These are phyloP conservation scores for Trinectes maculatus DNA, from an alignment of 2,113 vertebrate species.

Conservation along the genomic window DNA sequence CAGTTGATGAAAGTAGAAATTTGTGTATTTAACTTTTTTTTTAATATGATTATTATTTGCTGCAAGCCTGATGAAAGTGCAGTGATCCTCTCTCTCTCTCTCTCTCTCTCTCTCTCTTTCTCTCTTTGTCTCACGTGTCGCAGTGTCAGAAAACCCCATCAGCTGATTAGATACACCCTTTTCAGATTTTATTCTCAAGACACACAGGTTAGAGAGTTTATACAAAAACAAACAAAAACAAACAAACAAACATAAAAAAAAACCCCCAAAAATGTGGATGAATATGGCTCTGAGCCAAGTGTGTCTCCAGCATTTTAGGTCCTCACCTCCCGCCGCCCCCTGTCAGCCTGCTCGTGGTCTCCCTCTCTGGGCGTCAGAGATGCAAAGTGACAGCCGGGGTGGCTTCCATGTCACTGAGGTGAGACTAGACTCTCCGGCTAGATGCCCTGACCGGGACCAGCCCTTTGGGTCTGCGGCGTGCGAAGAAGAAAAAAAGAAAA, in stretches of 20 bases:
- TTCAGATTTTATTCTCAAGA: conserved; percentile 23
- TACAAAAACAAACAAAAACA: conserved; percentile 4
- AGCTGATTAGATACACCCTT: conserved; percentile 5
- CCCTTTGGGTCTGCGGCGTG: conserved; percentile 73
- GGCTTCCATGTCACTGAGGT: conserved; percentile 79
- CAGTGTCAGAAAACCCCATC: conserved; percentile 16
- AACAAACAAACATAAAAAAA: not conserved
- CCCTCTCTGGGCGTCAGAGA: conserved; percentile 66
- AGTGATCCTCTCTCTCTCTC: conserved; percentile 3
- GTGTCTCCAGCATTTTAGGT: conserved; percentile 78
- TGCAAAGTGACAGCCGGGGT: conserved; percentile 79
- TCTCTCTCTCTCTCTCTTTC: too few species aligned
- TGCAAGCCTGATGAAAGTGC: not conserved
- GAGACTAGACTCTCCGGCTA: conserved; percentile 72
- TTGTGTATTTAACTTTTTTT: too few species aligned
- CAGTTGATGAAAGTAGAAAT: too few species aligned
- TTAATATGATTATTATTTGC: too few species aligned
- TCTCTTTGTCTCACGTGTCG: conserved; percentile 19
- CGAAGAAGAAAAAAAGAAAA: conserved; percentile 59
- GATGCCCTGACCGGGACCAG: conserved; percentile 69
- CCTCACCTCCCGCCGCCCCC: conserved; percentile 71
- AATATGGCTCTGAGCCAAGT: conserved; percentile 78
- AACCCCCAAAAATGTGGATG: too few species aligned
- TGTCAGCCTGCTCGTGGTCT: conserved; percentile 67
- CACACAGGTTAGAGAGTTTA: conserved; percentile 75